These are phyloP conservation scores for Mesoclemmys tuberculata DNA, from an alignment of 2,113 vertebrate genomes.

Conservation along the genomic window DNA sequence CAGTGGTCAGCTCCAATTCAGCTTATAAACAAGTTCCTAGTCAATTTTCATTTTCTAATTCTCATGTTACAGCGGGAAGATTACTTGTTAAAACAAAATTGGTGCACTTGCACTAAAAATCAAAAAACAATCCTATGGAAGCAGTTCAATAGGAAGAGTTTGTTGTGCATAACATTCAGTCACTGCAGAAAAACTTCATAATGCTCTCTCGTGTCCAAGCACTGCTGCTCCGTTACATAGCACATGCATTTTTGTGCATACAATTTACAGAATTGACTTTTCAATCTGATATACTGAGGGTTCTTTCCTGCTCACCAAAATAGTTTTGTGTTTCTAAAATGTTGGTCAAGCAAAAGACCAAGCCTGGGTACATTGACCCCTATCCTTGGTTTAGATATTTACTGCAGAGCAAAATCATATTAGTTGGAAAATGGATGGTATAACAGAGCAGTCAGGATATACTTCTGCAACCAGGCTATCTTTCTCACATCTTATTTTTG, in stretches of 20 bases:
- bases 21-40: too few relatives aligned
- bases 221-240: neutral
- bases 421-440: neutral
- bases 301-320: neutral
- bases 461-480: neutral
- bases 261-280: neutral
- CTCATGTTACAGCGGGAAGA: neutral
- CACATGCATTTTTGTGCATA: neutral
- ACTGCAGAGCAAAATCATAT: neutral
- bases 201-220: neutral
- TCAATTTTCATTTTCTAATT: neutral
- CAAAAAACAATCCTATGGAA: neutral
- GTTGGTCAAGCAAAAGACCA: neutral
- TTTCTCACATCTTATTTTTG: neutral
- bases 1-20: neutral
- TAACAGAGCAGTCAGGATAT: neutral
- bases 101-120: neutral
- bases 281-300: neutral
- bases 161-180: neutral
- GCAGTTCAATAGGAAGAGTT: neutral
- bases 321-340: neutral
- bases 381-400: neutral
- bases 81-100: neutral
- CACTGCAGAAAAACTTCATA: neutral
- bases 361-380: neutral